Evolutionary conservation across 1,140 invertebrate species (phyloP), one percentile per base, ranked within the genome.

Genomic region (Monochamus saltuarius): DNA sequence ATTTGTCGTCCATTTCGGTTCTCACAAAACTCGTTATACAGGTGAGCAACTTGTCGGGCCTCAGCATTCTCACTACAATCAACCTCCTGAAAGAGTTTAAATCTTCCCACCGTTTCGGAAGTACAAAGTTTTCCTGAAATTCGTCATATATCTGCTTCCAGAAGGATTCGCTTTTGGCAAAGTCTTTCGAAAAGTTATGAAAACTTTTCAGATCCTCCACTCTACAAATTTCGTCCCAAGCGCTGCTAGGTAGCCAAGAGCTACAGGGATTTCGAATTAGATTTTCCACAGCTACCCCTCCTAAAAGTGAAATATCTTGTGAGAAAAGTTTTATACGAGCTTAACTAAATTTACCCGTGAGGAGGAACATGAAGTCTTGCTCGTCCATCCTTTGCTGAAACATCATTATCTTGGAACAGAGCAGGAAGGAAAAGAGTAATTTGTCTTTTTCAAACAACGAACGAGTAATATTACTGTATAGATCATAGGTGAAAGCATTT

Each of bases 391-490:
- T 80, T 1, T 85, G 82, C 45, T 85, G 82, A 52, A 87, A 83
- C 40, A 88, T 64, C 75, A 89, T 78, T 59, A 91, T 86, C 59
- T 87, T 89, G 0, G 89, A 85, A 56, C 90, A 93, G n/a, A 97
- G 80, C 45, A 97, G 82, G 74, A 95, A 95, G 0, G 93, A 94
- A 80, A 94, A 96, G 67, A 97, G 83, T 50, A 96, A 79, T 81
- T 96, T 97, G 73, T 98, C 92, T 78, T 95, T 97, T 74, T 97
- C 94, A 79, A 98, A 97, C 14, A 98, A 81, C 3, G 94, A 96
- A 65, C 93, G 81, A 2, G 65, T 65, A 13, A 97, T 91, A 67
- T 95, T 96, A 65, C 85, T 86, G 70, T 96, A 97, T 7, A 97
- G 82, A 68, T 90, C 93, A 56, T 87, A 90, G 0, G 92, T 97